Evolutionary conservation across 2,113 vertebrate genomes (phyloP).

Genomic region (Cromileptes altivelis): DNA sequence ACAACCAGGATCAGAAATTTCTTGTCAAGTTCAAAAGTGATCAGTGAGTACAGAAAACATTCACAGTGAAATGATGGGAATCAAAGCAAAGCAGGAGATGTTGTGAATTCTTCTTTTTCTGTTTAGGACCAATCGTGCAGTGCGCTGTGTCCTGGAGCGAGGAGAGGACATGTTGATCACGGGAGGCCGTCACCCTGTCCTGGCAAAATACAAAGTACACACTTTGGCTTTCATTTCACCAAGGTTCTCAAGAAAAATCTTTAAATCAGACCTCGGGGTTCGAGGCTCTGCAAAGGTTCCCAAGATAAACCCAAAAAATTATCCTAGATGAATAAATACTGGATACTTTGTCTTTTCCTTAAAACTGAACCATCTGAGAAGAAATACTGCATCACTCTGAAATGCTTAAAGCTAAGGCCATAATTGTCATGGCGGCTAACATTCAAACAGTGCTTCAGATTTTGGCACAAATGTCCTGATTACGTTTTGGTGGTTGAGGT

Average conservation of each 20-base stretch:
- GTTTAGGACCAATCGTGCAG: constrained; percentile 81
- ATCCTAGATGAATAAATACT: background rate
- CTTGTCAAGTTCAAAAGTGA: background rate
- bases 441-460: no score
- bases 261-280: no score
- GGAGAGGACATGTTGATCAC: constrained; percentile 88
- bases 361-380: no score
- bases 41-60: background rate
- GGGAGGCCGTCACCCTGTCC: constrained; percentile 85
- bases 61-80: no score
- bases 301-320: background rate
- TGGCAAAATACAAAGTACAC: constrained; percentile 88
- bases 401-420: no score
- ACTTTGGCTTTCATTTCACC: background rate
- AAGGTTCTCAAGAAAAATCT: background rate
- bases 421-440: no score
- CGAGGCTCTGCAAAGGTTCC: background rate
- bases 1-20: background rate
- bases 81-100: no score
- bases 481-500: no score
- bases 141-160: constrained; percentile 87
- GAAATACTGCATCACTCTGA: no score
- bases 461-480: no score
- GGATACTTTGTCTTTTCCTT: no score
- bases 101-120: background rate